phyloP scores from a whole-genome alignment of 2,888 invertebrate species.

The Eumacrocentrus americanus region DNA sequence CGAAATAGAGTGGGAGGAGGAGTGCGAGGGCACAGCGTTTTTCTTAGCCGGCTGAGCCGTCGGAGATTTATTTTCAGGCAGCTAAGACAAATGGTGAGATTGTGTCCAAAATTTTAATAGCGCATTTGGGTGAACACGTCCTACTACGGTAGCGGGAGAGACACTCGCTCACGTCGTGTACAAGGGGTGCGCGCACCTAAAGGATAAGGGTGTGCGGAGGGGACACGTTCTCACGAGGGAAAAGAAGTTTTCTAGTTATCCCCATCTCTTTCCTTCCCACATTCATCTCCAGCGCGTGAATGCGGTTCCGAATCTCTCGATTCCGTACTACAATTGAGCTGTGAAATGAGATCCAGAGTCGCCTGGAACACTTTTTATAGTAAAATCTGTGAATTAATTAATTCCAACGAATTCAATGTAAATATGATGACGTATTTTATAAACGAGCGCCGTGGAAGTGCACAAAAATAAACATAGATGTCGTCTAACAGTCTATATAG shows the following conservation, averaged over 20 bases:
- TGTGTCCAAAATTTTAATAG: slow-evolving; percentile 82
- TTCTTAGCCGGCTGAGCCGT: slow-evolving; percentile 65
- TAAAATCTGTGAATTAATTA: no score
- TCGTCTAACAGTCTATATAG: no score
- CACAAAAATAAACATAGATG: no score
- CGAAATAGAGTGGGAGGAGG: slow-evolving; percentile 28
- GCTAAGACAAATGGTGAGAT: slow-evolving; percentile 79
- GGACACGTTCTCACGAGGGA: slow-evolving; percentile 31
- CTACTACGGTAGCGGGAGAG: slow-evolving; percentile 57
- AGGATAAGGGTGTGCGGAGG: slow-evolving; percentile 33
- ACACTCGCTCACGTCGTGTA: slow-evolving; percentile 62
- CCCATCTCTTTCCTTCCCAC: slow-evolving; percentile 34
- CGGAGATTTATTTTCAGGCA: slow-evolving; percentile 74
- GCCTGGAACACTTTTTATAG: no score
- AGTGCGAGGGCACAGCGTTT: slow-evolving; percentile 60
- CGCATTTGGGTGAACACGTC: slow-evolving; percentile 68
- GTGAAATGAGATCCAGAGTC: slow-evolving; percentile 62
- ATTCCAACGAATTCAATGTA: no score
- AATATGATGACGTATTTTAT: no score
- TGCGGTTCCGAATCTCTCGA: slow-evolving; percentile 50
- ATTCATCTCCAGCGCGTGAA: slow-evolving; percentile 34
- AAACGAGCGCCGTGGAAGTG: no score
- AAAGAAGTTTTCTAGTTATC: slow-evolving; percentile 61
- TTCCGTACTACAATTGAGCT: slow-evolving; percentile 60
- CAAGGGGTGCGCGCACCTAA: slow-evolving; percentile 32